These are phyloP conservation scores for Lepus oiostolus DNA, from an alignment of 2,797 vertebrate genomes.

Conservation along the genomic window DNA sequence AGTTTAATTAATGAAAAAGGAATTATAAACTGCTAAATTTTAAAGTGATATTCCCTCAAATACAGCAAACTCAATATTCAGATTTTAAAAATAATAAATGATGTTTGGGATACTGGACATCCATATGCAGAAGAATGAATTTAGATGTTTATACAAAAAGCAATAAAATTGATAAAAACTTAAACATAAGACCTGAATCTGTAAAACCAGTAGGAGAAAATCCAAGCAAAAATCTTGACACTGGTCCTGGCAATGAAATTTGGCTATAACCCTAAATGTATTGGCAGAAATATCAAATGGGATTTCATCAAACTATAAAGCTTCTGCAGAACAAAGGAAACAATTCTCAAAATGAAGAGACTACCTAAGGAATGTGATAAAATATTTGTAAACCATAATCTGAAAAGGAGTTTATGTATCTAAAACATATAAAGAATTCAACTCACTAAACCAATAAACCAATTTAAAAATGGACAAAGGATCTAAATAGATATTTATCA, in stretches of 20 bases:
- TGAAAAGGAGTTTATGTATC: not conserved
- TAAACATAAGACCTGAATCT: not conserved
- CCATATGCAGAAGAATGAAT: not conserved
- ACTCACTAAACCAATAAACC: not conserved
- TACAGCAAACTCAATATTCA: too few relatives aligned
- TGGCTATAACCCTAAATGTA: not conserved
- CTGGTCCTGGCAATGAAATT: not conserved
- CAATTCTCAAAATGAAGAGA: not conserved
- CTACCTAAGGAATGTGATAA: not conserved
- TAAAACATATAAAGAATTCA: not conserved
- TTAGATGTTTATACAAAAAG: not conserved
- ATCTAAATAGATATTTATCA: too few relatives aligned
- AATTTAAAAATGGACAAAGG: not conserved
- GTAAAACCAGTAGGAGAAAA: not conserved
- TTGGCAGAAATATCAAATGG: not conserved
- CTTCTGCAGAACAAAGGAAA: not conserved
- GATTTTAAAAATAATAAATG: not conserved
- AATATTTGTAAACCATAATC: not conserved
- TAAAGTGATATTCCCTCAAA: too few relatives aligned
- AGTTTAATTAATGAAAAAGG: too few relatives aligned
- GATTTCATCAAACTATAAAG: not conserved
- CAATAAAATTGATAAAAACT: not conserved
- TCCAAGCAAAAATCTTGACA: not conserved
- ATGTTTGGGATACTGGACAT: not conserved
- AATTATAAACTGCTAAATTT: too few relatives aligned